A percentile compares a stretch with the other conserved stretches of the same genome.
Evolutionary conservation across 2,113 vertebrate genomes (phyloP).

Genomic region (Pachypanchax playfairii): DNA sequence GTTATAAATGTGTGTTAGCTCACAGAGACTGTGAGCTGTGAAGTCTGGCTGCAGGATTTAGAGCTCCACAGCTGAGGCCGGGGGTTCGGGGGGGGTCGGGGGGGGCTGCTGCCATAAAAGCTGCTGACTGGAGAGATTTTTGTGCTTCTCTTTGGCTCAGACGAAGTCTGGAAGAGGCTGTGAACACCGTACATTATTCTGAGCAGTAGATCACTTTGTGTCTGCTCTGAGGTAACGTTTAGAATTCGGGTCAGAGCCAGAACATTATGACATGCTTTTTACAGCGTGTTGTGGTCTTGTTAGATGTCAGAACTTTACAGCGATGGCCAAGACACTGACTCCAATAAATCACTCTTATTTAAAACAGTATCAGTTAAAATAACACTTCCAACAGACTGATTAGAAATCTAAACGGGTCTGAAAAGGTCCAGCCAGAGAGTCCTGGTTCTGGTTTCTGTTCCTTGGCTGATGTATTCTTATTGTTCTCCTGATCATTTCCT

Average conservation of each 20-base stretch:
- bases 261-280: constrained; percentile 21
- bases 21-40: constrained; percentile 81
- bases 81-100: constrained; percentile 33
- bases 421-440: too few species aligned
- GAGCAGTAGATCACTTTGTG: too few species aligned
- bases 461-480: too few species aligned
- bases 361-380: too few species aligned
- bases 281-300: constrained; percentile 44
- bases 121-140: constrained; percentile 51
- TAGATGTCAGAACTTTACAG: constrained; percentile 23
- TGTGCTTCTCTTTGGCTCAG: constrained; percentile 45
- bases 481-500: too few species aligned
- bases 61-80: constrained; percentile 18
- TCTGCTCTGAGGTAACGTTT: constrained; percentile 54
- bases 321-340: constrained; percentile 24
- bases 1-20: constrained; percentile 78
- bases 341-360: too few species aligned
- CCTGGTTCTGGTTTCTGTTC: too few species aligned
- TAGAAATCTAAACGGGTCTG: too few species aligned
- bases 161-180: too few species aligned
- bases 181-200: too few species aligned
- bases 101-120: constrained; percentile 44
- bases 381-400: too few species aligned
- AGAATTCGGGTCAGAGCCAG: constrained; percentile 21
- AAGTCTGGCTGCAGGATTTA: constrained; percentile 33